phyloP scores from a whole-genome alignment of 1,140 invertebrate genomes.

The Zaprionus nigranus region DNA sequence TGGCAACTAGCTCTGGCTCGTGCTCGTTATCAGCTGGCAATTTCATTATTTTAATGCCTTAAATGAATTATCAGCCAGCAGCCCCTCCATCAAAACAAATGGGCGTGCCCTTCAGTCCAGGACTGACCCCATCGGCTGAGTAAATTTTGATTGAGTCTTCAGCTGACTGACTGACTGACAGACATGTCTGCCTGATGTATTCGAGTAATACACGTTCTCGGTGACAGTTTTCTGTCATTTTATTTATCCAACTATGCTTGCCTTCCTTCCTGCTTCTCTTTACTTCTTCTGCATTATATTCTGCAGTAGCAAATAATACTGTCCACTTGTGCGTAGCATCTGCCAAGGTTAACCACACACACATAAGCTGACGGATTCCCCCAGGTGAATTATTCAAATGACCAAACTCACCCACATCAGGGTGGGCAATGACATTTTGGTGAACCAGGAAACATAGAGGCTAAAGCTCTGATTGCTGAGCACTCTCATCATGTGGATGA shows the following conservation, averaged over 20 bases:
- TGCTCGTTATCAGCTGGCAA: constrained; percentile 71
- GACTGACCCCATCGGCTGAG: background rate
- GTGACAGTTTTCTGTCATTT: constrained; percentile 17
- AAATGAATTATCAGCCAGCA: constrained; percentile 56
- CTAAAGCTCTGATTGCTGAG: constrained; percentile 63
- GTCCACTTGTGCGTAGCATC: constrained; percentile 73
- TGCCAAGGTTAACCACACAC: constrained; percentile 22
- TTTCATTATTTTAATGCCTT: constrained; percentile 76
- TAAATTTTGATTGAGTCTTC: constrained; percentile 38
- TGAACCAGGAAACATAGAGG: constrained; percentile 75
- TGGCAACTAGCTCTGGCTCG: constrained; percentile 8
- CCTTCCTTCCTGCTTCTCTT: background rate
- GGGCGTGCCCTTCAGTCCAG: constrained; percentile 35
- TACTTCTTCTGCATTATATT: constrained; percentile 63
- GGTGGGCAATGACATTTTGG: constrained; percentile 74
- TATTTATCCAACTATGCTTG: background rate
- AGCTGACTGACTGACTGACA: constrained; percentile 2
- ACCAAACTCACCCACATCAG: constrained; percentile 65
- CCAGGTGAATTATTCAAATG: constrained; percentile 1
- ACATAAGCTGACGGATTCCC: background rate
- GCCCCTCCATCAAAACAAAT: constrained; percentile 61
- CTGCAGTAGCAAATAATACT: constrained; percentile 72
- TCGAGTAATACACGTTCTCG: background rate
- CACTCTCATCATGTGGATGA: constrained; percentile 73
- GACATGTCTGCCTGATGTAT: constrained; percentile 14